Evolutionary conservation across 2,113 vertebrate genomes (phyloP), one percentile per base, ranked within the genome.

Genomic region (Rhadina sibilatrix): DNA sequence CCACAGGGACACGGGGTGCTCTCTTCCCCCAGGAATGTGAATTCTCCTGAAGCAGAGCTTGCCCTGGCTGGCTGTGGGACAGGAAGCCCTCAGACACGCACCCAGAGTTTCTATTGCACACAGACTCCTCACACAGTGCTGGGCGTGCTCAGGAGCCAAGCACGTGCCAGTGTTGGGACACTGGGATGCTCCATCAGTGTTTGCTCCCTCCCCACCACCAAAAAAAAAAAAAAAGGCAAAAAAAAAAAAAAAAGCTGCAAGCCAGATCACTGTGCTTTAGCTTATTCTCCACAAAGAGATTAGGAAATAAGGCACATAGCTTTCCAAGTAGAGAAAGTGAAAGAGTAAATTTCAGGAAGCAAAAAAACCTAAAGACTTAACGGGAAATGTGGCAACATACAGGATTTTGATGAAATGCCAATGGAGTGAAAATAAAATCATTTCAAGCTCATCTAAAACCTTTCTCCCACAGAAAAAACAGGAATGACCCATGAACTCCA

Each of bases 291-390:
- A 81, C 17, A 4, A 96, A 89, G 96, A 96, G 94, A 96, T 91
- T 65, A 93, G 90, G 94, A 91, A 97, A 97, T 97, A 98, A 97
- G 97, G 98, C 98, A 98, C 97, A 96, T 97, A 94, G 93, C 97
- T 98, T 98, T 97, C 98, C 97, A 95, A 94, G 94, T 70, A 96
- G 53, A 97, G 97, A 97, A 98, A 97, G 95, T 88, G 95, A 94
- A 95, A 93, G 47, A 97, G 89, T 47, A 54, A 42, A 75, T 85
- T 91, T 75, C 87, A 94, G 95, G 96, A 72, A 89, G 96, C 61
- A 54, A 96, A 54, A 96, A 96, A 96, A 95, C 27, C 35, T 38
- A 91, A 66, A 87, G 69, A 38, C 80, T 64, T 40, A 56, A 68
- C 0, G 12, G 88, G 91, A 93, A 87, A 81, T 3, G 92, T 16